Evolutionary conservation across 2,888 invertebrate species (phyloP), one percentile per base, ranked within the genome.

Genomic region (Cryptocephalus moraei): DNA sequence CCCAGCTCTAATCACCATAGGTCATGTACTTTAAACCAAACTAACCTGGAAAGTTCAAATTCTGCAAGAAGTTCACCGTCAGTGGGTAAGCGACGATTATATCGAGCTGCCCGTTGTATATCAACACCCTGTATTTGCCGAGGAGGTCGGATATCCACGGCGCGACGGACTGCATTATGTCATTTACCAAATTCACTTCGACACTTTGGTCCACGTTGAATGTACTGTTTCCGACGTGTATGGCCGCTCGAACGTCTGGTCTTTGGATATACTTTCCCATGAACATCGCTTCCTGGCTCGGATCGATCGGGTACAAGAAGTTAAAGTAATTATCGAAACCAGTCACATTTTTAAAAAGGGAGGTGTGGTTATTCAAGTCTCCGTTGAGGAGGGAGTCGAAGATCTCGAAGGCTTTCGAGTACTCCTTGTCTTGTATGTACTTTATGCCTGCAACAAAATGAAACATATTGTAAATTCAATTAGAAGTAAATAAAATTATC

Each of bases 51-150:
- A 90, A 91, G 40, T 82, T 75, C 1, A 91, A 72, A 44, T 80
- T 76, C 53, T 78, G 74, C 32, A 94, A 70, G 66, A 87, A 91
- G 63, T 85, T 86, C 13, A 85, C 77, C 0, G 92, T 92, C 43
- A 90, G 65, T 0, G 91, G 90, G 69, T 91, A 90, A 0, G 91
- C 90, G 0, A 92, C 88, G 53, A 93, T 91, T 10, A 94, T 85
- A 66, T 95, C 94, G 53, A 94, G 66, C 64, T 94, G 93, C 0
- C 94, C 94, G 64, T 84, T 92, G 67, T 93, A 94, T 50, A 92
- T 77, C 40, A 93, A 76, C 11, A 90, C 78, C 65, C 75, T 73
- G 58, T 84, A 84, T 53, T 79, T 68, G 32, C 80, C 72, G 0
- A 86, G 62, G 0, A 89, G 69, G 53, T 82, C 80, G 0, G 78